Percentiles rank a stretch among this genome's conserved stretches.
Evolutionary conservation across 2,797 vertebrate genomes (phyloP).

Genomic region (Chiroxiphia lanceolata): DNA sequence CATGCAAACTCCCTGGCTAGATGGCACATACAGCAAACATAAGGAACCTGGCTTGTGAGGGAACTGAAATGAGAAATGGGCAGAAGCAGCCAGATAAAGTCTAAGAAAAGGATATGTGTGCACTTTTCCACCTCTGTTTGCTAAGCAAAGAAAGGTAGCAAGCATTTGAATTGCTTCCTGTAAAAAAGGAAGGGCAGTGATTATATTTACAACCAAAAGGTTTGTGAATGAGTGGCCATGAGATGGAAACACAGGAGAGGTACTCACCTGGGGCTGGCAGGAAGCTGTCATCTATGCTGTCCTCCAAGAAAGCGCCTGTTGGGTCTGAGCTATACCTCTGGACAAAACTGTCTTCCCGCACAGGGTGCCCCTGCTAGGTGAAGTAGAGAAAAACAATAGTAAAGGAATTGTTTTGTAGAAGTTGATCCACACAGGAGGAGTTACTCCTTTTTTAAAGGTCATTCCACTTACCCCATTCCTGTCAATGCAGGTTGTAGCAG

Average conservation of each 20-base stretch:
- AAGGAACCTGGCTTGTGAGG: not conserved
- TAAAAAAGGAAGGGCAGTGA: not conserved
- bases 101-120: not conserved
- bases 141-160: not conserved
- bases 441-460: not conserved
- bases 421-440: not conserved
- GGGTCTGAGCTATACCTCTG: conserved; percentile 91
- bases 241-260: not conserved
- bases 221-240: not conserved
- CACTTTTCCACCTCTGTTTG: not conserved
- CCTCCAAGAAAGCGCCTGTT: conserved; percentile 73
- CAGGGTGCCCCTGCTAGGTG: conserved; percentile 79
- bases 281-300: conserved; percentile 77
- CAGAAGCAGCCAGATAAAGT: not conserved
- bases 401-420: not conserved
- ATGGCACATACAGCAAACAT: not conserved
- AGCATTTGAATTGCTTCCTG: not conserved
- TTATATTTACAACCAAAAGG: not conserved
- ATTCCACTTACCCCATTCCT: conserved; percentile 86
- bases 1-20: not conserved
- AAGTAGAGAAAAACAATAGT: not conserved
- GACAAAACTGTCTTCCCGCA: conserved; percentile 85
- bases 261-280: conserved; percentile 87
- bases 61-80: not conserved
- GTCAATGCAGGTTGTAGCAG: conserved; percentile 78